phyloP scores from a whole-genome alignment of 2,113 vertebrate genomes.

The Corapipo altera region DNA sequence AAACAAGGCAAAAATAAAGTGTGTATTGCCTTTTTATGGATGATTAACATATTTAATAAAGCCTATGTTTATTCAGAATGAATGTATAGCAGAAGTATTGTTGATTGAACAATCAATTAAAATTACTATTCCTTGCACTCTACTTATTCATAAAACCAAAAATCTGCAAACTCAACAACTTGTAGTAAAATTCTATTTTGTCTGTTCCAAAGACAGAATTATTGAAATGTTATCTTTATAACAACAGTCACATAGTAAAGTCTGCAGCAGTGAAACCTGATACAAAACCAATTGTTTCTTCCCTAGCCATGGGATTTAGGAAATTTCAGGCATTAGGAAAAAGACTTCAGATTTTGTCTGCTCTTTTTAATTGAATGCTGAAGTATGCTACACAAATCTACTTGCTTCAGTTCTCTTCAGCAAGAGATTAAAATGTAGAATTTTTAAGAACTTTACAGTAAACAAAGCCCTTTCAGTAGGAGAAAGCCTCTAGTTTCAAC shows the following conservation, averaged over 20 bases:
- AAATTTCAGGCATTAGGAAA: neutral
- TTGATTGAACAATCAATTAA: neutral
- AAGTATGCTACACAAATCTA: neutral
- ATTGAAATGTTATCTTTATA: neutral
- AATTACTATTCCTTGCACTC: neutral
- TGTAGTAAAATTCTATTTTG: neutral
- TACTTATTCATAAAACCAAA: neutral
- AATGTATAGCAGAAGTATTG: neutral
- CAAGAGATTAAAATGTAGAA: neutral
- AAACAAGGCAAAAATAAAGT: neutral
- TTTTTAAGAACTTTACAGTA: neutral
- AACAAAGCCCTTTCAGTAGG: neutral
- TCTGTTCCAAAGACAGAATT: neutral
- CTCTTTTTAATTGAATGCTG: neutral
- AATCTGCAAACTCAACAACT: neutral
- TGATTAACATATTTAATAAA: neutral
- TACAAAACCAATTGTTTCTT: neutral
- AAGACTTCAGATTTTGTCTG: neutral
- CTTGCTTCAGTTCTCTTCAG: neutral
- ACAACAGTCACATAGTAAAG: neutral
- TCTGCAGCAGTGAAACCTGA: neutral
- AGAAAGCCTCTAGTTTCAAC: neutral
- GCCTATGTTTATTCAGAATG: neutral
- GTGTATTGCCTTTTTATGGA: neutral
- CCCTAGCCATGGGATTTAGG: neutral